Evolutionary conservation across 64 coral and sea anemone species (phyloP).

Genomic region (Anthopleura sola): DNA sequence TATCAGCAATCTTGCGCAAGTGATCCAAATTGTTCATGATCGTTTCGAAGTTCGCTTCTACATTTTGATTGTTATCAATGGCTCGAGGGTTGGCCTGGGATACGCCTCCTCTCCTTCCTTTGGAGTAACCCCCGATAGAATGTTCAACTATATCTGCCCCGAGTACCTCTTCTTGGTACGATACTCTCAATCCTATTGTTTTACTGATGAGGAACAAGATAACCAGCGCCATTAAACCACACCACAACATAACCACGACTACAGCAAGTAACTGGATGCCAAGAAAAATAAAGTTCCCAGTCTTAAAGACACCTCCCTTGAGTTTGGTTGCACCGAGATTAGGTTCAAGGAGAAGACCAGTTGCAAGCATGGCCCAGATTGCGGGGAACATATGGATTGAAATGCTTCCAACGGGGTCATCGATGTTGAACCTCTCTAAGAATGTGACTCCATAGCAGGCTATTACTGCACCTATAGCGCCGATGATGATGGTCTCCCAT

Average conservation of each 20-base stretch:
- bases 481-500: conserved; percentile 55
- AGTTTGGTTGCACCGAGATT: conserved; percentile 34
- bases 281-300: conserved; percentile 33
- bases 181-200: conserved; percentile 49
- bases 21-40: conserved; percentile 52
- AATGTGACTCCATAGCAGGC: conserved; percentile 57
- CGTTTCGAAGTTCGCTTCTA: conserved; percentile 46
- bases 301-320: conserved; percentile 33
- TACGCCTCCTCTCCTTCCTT: conserved; percentile 39
- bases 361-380: conserved; percentile 60
- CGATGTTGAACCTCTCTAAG: conserved; percentile 44
- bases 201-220: conserved; percentile 61
- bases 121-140: conserved; percentile 57
- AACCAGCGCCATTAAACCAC: conserved; percentile 7
- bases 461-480: conserved; percentile 39
- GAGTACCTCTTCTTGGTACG: conserved; percentile 61
- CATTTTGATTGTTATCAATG: conserved; percentile 22
- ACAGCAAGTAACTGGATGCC: conserved; percentile 49
- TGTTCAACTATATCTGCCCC: conserved; percentile 70
- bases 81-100: conserved; percentile 48
- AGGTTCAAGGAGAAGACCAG: conserved; percentile 48
- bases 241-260: conserved; percentile 37
- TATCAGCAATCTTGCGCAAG: conserved; percentile 41
- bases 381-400: conserved; percentile 60
- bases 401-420: conserved; percentile 61